Conservation (phyloP, 2,113 vertebrate genomes). For the Ammodramus savannarum region DNA sequence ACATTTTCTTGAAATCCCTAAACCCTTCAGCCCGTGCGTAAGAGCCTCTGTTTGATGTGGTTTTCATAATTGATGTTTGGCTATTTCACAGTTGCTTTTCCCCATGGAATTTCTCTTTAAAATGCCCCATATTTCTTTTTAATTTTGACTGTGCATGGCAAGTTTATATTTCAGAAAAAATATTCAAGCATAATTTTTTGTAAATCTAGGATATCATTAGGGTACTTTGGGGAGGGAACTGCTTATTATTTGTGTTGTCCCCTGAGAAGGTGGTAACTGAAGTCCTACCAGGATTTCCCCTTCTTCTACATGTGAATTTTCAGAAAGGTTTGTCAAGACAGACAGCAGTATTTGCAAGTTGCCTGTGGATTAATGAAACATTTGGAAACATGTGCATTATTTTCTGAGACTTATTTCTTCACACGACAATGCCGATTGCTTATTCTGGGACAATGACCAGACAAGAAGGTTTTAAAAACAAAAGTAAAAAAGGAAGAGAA, state of each 20-base stretch:
- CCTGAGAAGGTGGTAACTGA: neutral
- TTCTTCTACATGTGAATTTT: neutral
- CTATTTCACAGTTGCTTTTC: constrained; percentile 27
- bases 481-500: neutral
- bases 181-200: neutral
- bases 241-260: neutral
- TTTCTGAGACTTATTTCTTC: constrained; percentile 12
- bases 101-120: constrained; percentile 34
- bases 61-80: constrained; percentile 49
- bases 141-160: constrained; percentile 9
- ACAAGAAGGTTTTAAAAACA: neutral
- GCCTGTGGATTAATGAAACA: constrained; percentile 8
- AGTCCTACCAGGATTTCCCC: neutral
- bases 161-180: constrained; percentile 32
- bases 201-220: neutral
- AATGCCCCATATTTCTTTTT: constrained; percentile 34
- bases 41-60: constrained; percentile 31
- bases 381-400: neutral
- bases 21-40: neutral
- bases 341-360: neutral
- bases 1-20: constrained; percentile 31
- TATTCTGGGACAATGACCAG: neutral
- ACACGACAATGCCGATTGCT: neutral
- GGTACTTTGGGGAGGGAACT: neutral
- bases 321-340: neutral